Evolutionary conservation across 2,888 invertebrate species (phyloP).

Genomic region (Callyntrura sp.): DNA sequence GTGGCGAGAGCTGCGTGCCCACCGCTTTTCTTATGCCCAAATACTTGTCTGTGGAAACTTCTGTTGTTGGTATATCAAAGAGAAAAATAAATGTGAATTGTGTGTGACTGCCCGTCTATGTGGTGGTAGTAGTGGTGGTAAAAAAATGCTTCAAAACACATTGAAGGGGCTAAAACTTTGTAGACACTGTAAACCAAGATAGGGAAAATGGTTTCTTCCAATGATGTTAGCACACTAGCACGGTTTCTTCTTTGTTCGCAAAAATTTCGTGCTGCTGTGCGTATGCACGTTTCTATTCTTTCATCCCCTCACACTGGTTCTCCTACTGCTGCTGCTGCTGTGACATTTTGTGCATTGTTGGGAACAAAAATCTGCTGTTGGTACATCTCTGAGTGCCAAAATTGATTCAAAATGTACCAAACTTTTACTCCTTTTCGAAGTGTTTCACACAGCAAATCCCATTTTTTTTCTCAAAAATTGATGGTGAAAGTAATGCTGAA

Average conservation of each 20-base stretch:
- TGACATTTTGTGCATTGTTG: too few species aligned
- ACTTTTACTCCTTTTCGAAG: too few species aligned
- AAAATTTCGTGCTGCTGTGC: background rate
- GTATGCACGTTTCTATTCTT: background rate
- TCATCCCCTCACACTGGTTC: too few species aligned
- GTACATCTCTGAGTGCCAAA: too few species aligned
- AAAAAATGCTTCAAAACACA: constrained; percentile 23
- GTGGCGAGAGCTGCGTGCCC: background rate
- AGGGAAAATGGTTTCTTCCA: background rate
- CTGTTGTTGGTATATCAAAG: background rate
- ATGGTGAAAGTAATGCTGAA: too few species aligned
- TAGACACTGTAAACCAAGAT: constrained; percentile 3
- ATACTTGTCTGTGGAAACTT: background rate
- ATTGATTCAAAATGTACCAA: too few species aligned
- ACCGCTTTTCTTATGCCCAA: background rate
- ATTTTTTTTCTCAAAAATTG: too few species aligned
- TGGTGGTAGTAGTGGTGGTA: too few species aligned
- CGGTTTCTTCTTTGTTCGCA: constrained; percentile 18
- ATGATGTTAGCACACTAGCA: constrained; percentile 12
- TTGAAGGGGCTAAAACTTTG: background rate
- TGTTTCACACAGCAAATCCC: too few species aligned
- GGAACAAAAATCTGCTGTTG: too few species aligned
- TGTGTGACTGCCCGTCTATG: background rate
- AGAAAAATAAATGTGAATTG: background rate
- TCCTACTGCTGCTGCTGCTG: too few species aligned